phyloP scores from a whole-genome alignment of 2,113 vertebrate genomes.

The Dermatemys mawii region DNA sequence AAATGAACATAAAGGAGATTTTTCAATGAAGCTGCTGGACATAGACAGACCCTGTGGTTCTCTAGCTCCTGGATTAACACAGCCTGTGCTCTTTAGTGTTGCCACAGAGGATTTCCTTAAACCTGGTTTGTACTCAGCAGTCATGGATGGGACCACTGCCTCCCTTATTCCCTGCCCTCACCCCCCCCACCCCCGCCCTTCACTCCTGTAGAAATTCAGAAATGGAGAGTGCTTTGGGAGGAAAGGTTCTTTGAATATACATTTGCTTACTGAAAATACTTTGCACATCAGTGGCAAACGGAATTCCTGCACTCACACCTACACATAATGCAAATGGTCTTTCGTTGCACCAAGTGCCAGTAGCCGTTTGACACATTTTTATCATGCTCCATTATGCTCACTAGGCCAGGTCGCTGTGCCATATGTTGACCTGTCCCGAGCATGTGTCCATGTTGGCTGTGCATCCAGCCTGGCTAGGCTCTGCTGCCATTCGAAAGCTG shows the following conservation, averaged over 20 bases:
- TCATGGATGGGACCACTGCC: not conserved
- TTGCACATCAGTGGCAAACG: constrained; percentile 47
- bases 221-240: not conserved
- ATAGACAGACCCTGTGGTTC: not conserved
- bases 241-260: not conserved
- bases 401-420: constrained; percentile 69
- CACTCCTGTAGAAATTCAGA: not conserved
- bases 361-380: constrained; percentile 71
- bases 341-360: constrained; percentile 61
- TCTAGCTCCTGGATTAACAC: not conserved
- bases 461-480: constrained; percentile 63
- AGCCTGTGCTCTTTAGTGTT: not conserved
- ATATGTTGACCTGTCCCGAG: constrained; percentile 70
- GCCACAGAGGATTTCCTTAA: not conserved
- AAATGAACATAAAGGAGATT: not conserved
- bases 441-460: constrained; percentile 65
- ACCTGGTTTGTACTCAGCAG: not conserved
- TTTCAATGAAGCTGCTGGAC: not conserved
- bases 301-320: constrained; percentile 17
- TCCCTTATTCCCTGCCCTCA: not conserved
- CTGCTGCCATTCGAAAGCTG: constrained; percentile 41
- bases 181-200: too few species aligned
- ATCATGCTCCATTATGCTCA: constrained; percentile 70
- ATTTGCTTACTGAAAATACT: constrained; percentile 38
- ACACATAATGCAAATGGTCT: not conserved